Evolutionary conservation across 2,113 vertebrate species (phyloP).

Genomic region (Stictonetta naevosa): DNA sequence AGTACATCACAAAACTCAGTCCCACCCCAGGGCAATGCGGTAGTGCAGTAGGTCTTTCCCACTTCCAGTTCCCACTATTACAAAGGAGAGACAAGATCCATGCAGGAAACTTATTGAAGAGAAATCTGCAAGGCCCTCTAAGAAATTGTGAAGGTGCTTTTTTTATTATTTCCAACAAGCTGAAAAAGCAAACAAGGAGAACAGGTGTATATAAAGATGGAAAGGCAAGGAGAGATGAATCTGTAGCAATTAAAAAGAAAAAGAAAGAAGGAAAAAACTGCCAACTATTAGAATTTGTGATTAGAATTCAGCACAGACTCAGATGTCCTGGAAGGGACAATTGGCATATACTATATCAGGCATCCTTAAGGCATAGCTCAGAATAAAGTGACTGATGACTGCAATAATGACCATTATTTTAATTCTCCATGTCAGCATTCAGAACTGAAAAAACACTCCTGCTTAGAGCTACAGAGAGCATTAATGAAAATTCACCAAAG

Average conservation of each 20-base stretch:
- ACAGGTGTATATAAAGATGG: not conserved
- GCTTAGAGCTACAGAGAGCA: not conserved
- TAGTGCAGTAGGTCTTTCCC: not conserved
- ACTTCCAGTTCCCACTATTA: not conserved
- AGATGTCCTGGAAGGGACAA: not conserved
- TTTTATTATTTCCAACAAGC: not conserved
- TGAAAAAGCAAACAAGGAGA: not conserved
- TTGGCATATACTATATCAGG: not conserved
- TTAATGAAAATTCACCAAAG: constrained; percentile 33
- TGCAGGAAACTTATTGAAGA: not conserved
- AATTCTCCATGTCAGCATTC: constrained; percentile 1
- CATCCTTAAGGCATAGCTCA: not conserved
- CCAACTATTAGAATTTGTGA: not conserved
- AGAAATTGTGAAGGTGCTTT: not conserved
- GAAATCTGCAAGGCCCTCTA: not conserved
- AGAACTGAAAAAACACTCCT: not conserved
- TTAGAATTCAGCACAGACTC: constrained; percentile 6
- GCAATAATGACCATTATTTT: constrained; percentile 32
- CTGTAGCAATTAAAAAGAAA: not conserved
- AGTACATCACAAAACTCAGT: not conserved
- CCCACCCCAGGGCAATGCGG: not conserved
- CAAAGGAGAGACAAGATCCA: not conserved
- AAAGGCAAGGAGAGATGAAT: not conserved
- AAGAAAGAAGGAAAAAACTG: not conserved
- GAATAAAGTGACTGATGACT: constrained; percentile 8